Evolutionary conservation across 2,888 invertebrate species (phyloP).

Genomic region (Eupithecia exiguata): DNA sequence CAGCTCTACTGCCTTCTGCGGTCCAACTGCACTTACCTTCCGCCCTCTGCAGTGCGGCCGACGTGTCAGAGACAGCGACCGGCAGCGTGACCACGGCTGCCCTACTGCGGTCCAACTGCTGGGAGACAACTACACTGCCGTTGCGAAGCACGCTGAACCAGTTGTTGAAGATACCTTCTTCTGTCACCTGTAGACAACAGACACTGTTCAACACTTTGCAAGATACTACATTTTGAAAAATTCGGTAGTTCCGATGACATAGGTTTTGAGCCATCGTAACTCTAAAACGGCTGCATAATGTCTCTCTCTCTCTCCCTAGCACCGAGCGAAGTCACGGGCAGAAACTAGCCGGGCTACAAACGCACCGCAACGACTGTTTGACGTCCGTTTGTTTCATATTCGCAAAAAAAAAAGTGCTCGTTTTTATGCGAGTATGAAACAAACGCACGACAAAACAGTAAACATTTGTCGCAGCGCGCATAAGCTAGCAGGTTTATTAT

Average conservation of each 20-base stretch:
- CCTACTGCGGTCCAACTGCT: slow-evolving; percentile 85
- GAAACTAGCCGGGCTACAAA: background rate
- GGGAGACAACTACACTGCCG: slow-evolving; percentile 85
- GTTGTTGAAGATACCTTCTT: slow-evolving; percentile 68
- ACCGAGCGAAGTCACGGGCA: background rate
- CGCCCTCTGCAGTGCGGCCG: slow-evolving; percentile 90
- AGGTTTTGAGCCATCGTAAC: too few relatives aligned
- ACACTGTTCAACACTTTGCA: slow-evolving; percentile 12
- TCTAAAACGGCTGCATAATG: background rate
- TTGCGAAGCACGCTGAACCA: slow-evolving; percentile 74
- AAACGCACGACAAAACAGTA: too few relatives aligned
- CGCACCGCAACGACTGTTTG: too few relatives aligned
- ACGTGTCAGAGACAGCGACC: slow-evolving; percentile 91
- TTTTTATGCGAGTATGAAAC: too few relatives aligned
- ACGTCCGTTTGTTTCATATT: too few relatives aligned
- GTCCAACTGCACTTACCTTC: too few relatives aligned
- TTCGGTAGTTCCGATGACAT: too few relatives aligned
- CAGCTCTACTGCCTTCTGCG: background rate
- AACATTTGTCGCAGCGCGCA: too few relatives aligned
- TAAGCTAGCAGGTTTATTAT: too few relatives aligned
- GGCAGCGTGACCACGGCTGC: slow-evolving; percentile 91
- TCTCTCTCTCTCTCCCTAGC: background rate
- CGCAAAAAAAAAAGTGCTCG: too few relatives aligned
- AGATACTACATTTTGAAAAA: too few relatives aligned
- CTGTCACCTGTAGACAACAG: slow-evolving; percentile 62